These are phyloP conservation scores for Polydrusus pterygomalis DNA, from an alignment of 2,888 invertebrate genomes.

Conservation along the genomic window DNA sequence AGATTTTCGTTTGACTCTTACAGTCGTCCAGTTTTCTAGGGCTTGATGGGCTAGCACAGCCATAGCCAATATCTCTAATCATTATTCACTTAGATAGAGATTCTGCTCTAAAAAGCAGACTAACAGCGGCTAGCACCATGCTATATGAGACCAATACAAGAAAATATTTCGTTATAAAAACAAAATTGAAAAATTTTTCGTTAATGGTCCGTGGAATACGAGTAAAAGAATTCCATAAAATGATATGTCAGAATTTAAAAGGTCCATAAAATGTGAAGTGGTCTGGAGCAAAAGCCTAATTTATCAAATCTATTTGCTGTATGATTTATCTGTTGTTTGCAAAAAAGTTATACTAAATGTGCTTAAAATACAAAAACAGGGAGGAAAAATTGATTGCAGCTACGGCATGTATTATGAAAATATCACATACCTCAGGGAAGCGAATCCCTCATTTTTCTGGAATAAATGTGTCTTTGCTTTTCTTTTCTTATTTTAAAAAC, in stretches of 20 bases:
- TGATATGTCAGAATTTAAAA: constrained; percentile 30
- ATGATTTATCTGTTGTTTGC: constrained; percentile 27
- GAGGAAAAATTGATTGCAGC: constrained; percentile 2
- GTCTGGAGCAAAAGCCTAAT: constrained; percentile 21
- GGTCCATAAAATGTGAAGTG: constrained; percentile 22
- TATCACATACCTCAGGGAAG: not conserved
- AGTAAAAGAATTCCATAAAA: constrained; percentile 13
- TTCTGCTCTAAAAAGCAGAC: too few relatives aligned
- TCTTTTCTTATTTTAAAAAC: constrained; percentile 10
- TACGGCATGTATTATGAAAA: constrained; percentile 2
- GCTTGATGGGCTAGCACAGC: too few relatives aligned
- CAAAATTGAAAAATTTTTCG: constrained; percentile 19
- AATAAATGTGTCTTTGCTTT: not conserved
- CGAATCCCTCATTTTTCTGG: constrained; percentile 2
- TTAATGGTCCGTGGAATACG: constrained; percentile 20
- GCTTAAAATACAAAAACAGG: constrained; percentile 1
- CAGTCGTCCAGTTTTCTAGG: too few relatives aligned
- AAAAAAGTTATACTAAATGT: constrained; percentile 17
- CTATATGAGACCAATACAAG: not conserved
- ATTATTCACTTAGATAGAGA: too few relatives aligned
- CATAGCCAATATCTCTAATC: too few relatives aligned
- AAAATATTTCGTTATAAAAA: constrained; percentile 12
- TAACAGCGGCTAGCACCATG: too few relatives aligned
- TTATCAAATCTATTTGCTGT: constrained; percentile 25
- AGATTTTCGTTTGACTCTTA: too few relatives aligned